Evolutionary conservation across 2,888 invertebrate species (phyloP).

Genomic region (Alentia gelatinosa): DNA sequence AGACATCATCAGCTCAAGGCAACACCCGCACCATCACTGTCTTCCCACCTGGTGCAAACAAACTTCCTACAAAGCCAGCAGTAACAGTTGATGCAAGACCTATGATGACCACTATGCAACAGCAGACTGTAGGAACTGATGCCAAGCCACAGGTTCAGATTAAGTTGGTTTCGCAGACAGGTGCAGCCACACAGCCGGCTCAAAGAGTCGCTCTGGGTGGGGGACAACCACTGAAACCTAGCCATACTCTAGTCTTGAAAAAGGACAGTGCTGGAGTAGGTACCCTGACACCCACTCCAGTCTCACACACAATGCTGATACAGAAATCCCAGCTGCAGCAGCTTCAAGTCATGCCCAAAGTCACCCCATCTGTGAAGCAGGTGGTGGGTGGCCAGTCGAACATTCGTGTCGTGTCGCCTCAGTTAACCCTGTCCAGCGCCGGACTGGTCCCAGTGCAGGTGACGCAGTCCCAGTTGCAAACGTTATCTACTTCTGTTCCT

Average conservation of each 20-base stretch:
- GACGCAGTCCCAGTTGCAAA: neutral
- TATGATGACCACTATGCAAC: neutral
- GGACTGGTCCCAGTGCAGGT: slow-evolving; percentile 11
- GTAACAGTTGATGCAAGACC: neutral
- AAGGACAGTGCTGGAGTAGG: neutral
- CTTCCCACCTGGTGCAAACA: neutral
- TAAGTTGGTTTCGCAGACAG: neutral
- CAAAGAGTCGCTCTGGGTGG: neutral
- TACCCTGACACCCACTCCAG: neutral
- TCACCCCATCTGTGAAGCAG: neutral
- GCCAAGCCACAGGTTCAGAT: neutral
- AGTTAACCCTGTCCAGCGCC: slow-evolving; percentile 34
- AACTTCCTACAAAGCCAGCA: neutral
- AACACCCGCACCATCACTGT: neutral
- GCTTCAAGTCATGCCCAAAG: neutral
- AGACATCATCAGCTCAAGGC: neutral
- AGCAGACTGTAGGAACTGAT: neutral
- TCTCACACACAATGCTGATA: neutral
- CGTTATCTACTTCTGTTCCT: too few relatives aligned
- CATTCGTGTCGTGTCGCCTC: neutral
- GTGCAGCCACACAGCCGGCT: neutral
- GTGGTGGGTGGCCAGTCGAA: neutral
- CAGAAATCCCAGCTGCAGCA: neutral
- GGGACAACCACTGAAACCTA: neutral
- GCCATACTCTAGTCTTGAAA: neutral